phyloP scores from a whole-genome alignment of 2,797 vertebrate genomes.

The Neosalanx taihuensis region DNA sequence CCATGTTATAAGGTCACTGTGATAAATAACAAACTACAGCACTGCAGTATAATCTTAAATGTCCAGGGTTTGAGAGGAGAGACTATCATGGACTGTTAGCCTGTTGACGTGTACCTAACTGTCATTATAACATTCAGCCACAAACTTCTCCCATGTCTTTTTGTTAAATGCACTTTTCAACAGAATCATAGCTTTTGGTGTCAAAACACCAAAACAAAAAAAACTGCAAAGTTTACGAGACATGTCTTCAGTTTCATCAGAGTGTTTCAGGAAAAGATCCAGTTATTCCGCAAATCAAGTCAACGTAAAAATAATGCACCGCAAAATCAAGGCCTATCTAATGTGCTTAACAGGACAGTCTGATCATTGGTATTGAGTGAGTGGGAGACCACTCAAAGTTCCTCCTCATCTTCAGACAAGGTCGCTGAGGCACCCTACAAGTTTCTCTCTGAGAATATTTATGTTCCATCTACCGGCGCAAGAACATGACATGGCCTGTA shows the following conservation, averaged over 20 bases:
- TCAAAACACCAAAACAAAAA: not conserved
- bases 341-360: not conserved
- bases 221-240: not conserved
- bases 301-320: constrained; percentile 20
- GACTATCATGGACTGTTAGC: constrained; percentile 1
- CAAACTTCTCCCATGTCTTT: constrained; percentile 20
- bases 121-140: constrained; percentile 36
- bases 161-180: not conserved
- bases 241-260: not conserved
- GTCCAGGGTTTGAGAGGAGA: constrained; percentile 2
- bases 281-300: constrained; percentile 14
- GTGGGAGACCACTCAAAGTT: not conserved
- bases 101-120: constrained; percentile 10
- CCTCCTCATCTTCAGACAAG: no score
- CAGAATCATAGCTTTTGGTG: not conserved
- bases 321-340: constrained; percentile 25
- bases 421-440: no score
- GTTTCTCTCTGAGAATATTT: not conserved
- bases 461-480: constrained; percentile 6
- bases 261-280: constrained; percentile 26
- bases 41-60: not conserved
- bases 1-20: not conserved
- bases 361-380: constrained; percentile 20
- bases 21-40: constrained; percentile 28
- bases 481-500: not conserved